Conservation (phyloP, 2,888 invertebrate species). For the Patella ulyssiponensis region DNA sequence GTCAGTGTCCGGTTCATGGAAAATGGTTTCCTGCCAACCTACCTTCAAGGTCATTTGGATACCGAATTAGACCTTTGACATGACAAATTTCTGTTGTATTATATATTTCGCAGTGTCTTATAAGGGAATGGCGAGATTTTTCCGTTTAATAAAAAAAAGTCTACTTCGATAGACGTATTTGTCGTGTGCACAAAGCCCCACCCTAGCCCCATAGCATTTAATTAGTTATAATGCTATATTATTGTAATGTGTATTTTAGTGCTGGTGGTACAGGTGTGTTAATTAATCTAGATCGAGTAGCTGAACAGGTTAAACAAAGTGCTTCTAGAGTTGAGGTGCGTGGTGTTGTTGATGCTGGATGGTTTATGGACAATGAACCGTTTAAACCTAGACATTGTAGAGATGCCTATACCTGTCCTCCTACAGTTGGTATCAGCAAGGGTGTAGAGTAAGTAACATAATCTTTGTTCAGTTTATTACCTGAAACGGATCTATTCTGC, state of each 20-base stretch:
- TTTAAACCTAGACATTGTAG: conserved; percentile 75
- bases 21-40: no score
- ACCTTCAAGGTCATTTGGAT: no score
- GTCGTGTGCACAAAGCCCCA: no score
- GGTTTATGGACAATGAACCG: conserved; percentile 91
- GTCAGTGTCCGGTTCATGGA: no score
- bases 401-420: conserved; percentile 76
- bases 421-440: conserved; percentile 80
- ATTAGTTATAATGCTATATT: no score
- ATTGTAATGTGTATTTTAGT: conserved; percentile 73
- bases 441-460: conserved; percentile 77
- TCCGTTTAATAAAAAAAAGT: no score
- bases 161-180: no score
- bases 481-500: background rate
- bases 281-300: conserved; percentile 88
- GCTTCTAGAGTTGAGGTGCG: conserved; percentile 77
- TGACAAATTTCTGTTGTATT: no score
- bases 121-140: no score
- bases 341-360: conserved; percentile 92
- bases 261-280: conserved; percentile 96
- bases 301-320: conserved; percentile 77
- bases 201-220: no score
- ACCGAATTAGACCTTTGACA: no score
- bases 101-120: no score
- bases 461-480: background rate